Evolutionary conservation across 2,797 vertebrate species (phyloP).

Genomic region (Ataeniobius toweri): DNA sequence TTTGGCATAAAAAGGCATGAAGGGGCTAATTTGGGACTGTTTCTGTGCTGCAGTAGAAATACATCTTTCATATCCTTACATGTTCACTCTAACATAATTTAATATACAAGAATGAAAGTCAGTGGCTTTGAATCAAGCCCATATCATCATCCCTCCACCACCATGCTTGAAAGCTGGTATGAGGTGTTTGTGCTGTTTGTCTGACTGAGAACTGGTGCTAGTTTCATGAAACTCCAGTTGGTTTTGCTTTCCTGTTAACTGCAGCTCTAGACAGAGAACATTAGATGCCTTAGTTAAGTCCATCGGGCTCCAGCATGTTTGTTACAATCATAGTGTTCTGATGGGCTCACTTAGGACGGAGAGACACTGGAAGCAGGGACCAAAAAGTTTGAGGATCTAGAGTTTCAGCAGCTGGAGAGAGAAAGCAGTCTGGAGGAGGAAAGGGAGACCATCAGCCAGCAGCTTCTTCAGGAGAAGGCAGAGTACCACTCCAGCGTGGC

Average conservation of each 20-base stretch:
- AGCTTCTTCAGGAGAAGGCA: slow-evolving; percentile 86
- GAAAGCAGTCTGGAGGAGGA: slow-evolving; percentile 96
- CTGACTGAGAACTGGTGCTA: not conserved
- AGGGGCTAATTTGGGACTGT: not conserved
- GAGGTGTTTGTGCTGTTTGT: not conserved
- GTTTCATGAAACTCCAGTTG: not conserved
- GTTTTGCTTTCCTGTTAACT: not conserved
- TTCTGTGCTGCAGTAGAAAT: not conserved
- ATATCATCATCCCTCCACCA: not conserved
- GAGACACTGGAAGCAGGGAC: slow-evolving; percentile 88
- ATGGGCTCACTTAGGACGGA: slow-evolving; percentile 81
- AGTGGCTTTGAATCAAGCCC: not conserved
- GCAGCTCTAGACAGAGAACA: not conserved
- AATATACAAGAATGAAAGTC: not conserved
- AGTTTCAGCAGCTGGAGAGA: slow-evolving; percentile 97
- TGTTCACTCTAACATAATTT: not conserved
- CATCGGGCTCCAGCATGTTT: slow-evolving; percentile 6
- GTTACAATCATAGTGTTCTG: not conserved
- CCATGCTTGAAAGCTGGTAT: not conserved
- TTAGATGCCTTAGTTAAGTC: not conserved
- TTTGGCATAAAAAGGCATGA: not conserved
- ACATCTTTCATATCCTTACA: too few species aligned
- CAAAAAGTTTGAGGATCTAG: slow-evolving; percentile 96
- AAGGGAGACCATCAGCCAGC: slow-evolving; percentile 86
- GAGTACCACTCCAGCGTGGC: slow-evolving; percentile 85